phyloP scores from a whole-genome alignment of 2,113 vertebrate species.

The Enhydra lutris region DNA sequence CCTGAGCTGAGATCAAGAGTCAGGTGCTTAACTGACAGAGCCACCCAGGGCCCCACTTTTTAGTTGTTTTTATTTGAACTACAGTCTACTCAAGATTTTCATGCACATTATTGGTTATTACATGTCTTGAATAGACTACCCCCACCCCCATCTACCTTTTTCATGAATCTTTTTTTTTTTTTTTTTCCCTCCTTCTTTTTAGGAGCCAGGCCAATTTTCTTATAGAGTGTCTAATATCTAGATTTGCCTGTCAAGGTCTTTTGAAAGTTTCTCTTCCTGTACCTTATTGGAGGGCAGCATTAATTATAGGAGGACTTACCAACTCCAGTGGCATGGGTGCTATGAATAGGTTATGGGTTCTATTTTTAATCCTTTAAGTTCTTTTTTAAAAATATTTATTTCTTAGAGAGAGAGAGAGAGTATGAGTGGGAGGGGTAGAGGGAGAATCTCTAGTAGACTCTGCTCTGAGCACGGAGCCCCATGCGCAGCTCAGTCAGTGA shows the following conservation, averaged over 20 bases:
- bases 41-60: too few species aligned
- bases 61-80: slow-evolving; percentile 7
- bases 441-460: not conserved
- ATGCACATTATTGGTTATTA: not conserved
- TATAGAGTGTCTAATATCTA: not conserved
- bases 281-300: not conserved
- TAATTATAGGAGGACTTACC: not conserved
- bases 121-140: not conserved
- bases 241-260: not conserved
- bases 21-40: too few species aligned
- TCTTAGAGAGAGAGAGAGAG: not conserved
- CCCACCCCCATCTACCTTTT: not conserved
- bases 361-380: not conserved
- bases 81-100: not conserved
- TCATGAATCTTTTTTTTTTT: not conserved
- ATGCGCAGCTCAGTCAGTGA: not conserved
- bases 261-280: not conserved
- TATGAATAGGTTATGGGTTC: not conserved
- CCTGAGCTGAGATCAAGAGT: too few species aligned
- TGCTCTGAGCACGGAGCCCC: not conserved
- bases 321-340: not conserved
- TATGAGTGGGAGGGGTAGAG: not conserved
- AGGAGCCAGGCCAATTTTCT: not conserved
- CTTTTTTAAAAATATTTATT: not conserved
- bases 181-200: not conserved